A percentile compares a stretch with the other conserved stretches of the same genome.
Evolutionary conservation across 2,888 invertebrate genomes (phyloP).

Genomic region (Chymomyza fuscimana): DNA sequence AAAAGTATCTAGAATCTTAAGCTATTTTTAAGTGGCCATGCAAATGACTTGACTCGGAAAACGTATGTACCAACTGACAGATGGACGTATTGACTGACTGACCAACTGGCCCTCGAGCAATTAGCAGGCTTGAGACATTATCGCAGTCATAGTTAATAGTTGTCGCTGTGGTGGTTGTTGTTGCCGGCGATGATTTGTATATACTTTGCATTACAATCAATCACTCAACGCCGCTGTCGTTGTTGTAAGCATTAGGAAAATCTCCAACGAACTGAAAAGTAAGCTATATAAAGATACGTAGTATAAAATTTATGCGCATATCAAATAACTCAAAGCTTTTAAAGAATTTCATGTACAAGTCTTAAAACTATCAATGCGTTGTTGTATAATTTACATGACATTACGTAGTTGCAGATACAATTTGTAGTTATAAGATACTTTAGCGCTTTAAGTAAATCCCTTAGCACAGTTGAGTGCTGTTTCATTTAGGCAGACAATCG

Average conservation of each 20-base stretch:
- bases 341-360: background rate
- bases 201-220: constrained; percentile 70
- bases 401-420: constrained; percentile 12
- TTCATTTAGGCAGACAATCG: background rate
- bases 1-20: constrained; percentile 30
- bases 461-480: background rate
- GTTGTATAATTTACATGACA: constrained; percentile 15
- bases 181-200: constrained; percentile 57
- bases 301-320: constrained; percentile 63
- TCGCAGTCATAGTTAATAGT: constrained; percentile 17
- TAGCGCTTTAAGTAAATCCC: background rate
- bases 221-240: constrained; percentile 55
- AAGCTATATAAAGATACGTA: background rate
- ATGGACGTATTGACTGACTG: constrained; percentile 9
- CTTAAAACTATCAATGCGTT: constrained; percentile 50
- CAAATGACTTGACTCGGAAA: constrained; percentile 14
- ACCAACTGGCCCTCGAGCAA: constrained; percentile 45
- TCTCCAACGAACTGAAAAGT: background rate
- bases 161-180: constrained; percentile 19
- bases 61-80: constrained; percentile 18
- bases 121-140: constrained; percentile 57
- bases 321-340: constrained; percentile 46
- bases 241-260: background rate
- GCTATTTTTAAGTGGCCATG: constrained; percentile 32
- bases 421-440: constrained; percentile 8